Conservation (phyloP, 2,888 invertebrate species). For the Meiosimyza decipiens region DNA sequence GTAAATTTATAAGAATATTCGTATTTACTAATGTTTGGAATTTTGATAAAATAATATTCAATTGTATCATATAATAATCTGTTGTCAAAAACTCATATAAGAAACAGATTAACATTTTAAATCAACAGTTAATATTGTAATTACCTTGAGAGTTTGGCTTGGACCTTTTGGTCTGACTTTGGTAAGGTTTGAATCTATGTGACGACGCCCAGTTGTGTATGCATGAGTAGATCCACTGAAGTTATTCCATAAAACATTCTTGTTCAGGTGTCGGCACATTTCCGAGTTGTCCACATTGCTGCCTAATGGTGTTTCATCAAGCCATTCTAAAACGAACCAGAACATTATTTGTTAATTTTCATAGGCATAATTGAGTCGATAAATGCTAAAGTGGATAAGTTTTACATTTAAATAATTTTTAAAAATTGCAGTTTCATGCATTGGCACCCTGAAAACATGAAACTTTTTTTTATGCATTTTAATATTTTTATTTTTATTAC, state of each 20-base stretch:
- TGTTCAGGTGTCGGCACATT: constrained; percentile 60
- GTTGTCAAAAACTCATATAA: too few species aligned
- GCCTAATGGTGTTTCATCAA: constrained; percentile 64
- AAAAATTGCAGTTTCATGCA: too few species aligned
- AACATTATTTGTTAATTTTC: background rate
- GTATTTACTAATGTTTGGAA: too few species aligned
- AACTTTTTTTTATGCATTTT: too few species aligned
- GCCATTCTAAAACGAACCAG: constrained; percentile 67
- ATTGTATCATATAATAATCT: too few species aligned
- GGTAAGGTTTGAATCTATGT: constrained; percentile 69
- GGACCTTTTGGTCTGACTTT: constrained; percentile 76
- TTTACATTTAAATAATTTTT: too few species aligned
- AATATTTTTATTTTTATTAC: too few species aligned
- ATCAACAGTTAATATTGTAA: constrained; percentile 42
- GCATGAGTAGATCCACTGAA: constrained; percentile 76
- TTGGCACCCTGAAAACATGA: too few species aligned
- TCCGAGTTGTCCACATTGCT: constrained; percentile 54
- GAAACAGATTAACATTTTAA: too few species aligned
- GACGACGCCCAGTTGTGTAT: constrained; percentile 77
- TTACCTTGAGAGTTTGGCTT: constrained; percentile 75
- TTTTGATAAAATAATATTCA: too few species aligned
- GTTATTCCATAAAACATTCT: constrained; percentile 70
- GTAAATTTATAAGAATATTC: too few species aligned
- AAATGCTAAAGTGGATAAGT: too few species aligned
- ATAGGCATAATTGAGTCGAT: background rate